phyloP scores from a whole-genome alignment of 2,113 vertebrate genomes.

The Pelecanoides urinatrix region DNA sequence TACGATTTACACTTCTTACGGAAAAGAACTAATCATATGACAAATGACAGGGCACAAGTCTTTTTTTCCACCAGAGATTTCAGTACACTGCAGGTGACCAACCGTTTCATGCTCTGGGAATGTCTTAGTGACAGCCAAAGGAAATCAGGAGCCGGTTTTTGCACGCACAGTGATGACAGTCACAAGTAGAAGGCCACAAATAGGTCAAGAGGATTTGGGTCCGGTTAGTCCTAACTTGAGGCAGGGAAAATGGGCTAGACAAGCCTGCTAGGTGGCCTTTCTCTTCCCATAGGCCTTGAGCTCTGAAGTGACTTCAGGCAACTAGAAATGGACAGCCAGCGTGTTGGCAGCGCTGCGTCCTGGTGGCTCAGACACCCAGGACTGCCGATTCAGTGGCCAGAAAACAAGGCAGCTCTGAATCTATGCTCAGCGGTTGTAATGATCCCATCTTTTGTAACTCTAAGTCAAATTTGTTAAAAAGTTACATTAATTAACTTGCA shows the following conservation, averaged over 20 bases:
- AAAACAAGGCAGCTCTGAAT: not conserved
- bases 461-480: not conserved
- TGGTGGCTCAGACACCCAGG: rapidly evolving
- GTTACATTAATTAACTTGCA: not conserved
- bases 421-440: not conserved
- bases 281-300: not conserved
- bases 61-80: not conserved
- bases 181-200: not conserved
- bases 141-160: not conserved
- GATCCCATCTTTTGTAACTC: not conserved
- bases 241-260: not conserved
- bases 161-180: not conserved
- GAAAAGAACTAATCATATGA: not conserved
- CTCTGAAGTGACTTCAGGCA: not conserved
- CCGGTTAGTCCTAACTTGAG: not conserved
- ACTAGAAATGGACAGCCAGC: not conserved
- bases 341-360: not conserved
- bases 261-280: not conserved
- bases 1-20: not conserved
- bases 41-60: not conserved
- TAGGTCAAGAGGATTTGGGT: not conserved
- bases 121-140: not conserved
- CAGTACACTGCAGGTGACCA: not conserved
- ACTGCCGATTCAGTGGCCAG: not conserved
- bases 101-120: not conserved